These are phyloP conservation scores for Ascidia mentula DNA, from an alignment of 23 tunicate genomes.

Conservation along the genomic window DNA sequence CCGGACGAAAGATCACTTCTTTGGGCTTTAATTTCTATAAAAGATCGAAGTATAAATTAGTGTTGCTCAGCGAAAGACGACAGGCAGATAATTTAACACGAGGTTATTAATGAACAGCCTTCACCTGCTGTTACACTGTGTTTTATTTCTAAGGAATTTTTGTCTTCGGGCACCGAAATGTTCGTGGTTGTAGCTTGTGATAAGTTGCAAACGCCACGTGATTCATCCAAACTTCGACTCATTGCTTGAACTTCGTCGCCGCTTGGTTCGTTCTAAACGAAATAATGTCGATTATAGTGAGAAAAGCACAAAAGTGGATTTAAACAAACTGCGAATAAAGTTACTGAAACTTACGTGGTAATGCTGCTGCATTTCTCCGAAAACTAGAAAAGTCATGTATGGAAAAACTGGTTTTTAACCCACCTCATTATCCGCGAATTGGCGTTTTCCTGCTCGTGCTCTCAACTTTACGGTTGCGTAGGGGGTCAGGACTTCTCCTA, in stretches of 20 bases:
- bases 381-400: background rate
- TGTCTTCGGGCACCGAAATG: too few species aligned
- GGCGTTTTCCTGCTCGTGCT: constrained; percentile 23
- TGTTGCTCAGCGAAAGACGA: too few species aligned
- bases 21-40: background rate
- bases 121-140: too few species aligned
- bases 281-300: too few species aligned
- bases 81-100: too few species aligned
- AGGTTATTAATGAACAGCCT: too few species aligned
- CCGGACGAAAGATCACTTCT: background rate
- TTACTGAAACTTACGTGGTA: too few species aligned
- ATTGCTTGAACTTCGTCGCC: background rate
- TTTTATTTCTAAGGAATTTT: too few species aligned
- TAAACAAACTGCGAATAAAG: too few species aligned
- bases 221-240: background rate
- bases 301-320: too few species aligned
- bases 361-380: too few species aligned
- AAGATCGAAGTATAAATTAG: background rate
- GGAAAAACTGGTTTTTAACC: background rate
- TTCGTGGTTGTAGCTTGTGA: background rate
- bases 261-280: background rate
- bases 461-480: constrained; percentile 41
- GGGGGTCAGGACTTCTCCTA: constrained; percentile 54
- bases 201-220: background rate
- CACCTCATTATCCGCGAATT: constrained; percentile 11